Evolutionary conservation across 1,140 invertebrate genomes (phyloP).

Genomic region (Augochlora pura): DNA sequence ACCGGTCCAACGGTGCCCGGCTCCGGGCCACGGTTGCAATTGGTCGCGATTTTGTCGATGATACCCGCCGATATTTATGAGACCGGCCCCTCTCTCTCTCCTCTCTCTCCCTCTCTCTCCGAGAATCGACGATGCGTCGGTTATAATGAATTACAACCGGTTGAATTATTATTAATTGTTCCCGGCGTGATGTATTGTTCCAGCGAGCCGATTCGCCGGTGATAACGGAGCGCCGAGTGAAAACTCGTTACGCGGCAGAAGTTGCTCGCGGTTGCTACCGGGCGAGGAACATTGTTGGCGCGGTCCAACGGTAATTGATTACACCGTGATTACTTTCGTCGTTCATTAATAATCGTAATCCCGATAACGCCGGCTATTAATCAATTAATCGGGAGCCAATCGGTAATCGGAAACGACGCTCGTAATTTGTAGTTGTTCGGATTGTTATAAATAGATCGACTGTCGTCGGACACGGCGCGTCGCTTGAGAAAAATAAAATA

Average conservation of each 20-base stretch:
- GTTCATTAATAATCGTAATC: no score
- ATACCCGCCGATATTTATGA: constrained; percentile 43
- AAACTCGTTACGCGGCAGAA: background rate
- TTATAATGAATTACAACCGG: constrained; percentile 31
- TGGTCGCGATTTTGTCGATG: constrained; percentile 52
- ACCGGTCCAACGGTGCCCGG: background rate
- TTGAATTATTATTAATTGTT: constrained; percentile 35
- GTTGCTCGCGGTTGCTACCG: background rate
- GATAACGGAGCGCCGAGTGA: background rate
- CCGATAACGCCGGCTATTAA: no score
- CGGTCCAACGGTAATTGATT: no score
- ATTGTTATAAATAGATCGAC: no score
- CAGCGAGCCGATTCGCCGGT: background rate
- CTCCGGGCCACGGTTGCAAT: constrained; percentile 50
- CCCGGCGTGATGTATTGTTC: background rate
- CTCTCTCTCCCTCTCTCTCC: no score
- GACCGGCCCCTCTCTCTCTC: no score
- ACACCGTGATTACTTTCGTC: no score
- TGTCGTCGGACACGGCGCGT: no score
- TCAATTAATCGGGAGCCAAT: no score
- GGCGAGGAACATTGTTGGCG: background rate
- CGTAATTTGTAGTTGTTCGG: no score
- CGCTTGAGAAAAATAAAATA: no score
- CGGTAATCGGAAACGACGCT: no score
- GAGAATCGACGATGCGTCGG: constrained; percentile 8